Base-by-base conservation (phyloP, 2,113 vertebrate genomes). In the Cettia cetti region DNA sequence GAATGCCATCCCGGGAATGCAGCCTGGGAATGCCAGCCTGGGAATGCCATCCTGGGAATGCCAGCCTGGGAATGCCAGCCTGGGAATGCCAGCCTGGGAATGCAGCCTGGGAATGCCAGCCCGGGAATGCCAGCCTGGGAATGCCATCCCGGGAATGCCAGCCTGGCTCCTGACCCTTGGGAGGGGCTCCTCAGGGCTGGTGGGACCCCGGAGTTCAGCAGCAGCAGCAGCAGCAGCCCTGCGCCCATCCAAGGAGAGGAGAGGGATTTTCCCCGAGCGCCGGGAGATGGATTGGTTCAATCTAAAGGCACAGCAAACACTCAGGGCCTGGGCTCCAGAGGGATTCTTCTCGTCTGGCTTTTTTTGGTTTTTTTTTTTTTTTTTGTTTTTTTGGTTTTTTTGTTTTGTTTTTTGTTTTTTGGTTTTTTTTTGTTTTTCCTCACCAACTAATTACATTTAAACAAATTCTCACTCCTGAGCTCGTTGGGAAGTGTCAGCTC, bases 391-490 rank as follows among this genome's bases (percentile, higher is more conserved):
- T 50, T 14, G 8, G 15, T 63, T 47, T 15, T 6, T 37, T n/a
- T n/a, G n/a, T 22, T 42, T 71, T 71, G 19, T 24, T 66, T 49
- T 17, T 9, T n/a, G n/a, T 16, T 53, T 26, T 5, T 50, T 14
- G 8, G 15, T 63, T 47, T 15, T 6, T 37, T 22, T 42, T 71
- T 71, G 19, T 24, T 66, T 49, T 17, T 9, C 16, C 26, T 2
- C 1, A 69, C 7, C 37, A 89, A 15, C 89, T 91, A 93, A 96
- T 92, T 94, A 82, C 89, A 80, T 89, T 88, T 54, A 87, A 95
- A 94, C 86, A 75, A 92, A 92, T 95, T 70, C 93, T 86, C 90
- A 15, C 17, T 64, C 59, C 85, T 31, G 81, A 84, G 90, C 95
- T 94, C 1, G 50, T 86, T 94, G 95, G 89, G 70, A 82, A 57